Percentiles rank a stretch among this genome's conserved stretches.
Conservation (phyloP, 2,113 vertebrate species). For the Salvelinus sp. region DNA sequence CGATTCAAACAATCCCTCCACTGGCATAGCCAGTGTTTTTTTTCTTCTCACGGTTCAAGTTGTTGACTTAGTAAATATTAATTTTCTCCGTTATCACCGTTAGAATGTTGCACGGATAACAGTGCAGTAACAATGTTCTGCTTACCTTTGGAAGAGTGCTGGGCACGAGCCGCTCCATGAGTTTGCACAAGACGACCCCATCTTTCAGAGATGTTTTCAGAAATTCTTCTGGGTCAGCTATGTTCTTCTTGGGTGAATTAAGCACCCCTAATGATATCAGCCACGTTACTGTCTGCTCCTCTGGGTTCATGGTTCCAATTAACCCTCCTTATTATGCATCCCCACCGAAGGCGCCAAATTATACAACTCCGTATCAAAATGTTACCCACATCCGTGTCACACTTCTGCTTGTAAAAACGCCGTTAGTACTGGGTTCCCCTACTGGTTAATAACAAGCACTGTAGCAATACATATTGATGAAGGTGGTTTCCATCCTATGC, state of each 20-base stretch:
- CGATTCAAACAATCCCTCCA: conserved; percentile 31
- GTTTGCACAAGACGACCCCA: conserved; percentile 92
- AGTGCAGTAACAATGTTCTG: neutral
- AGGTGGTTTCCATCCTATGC: no score
- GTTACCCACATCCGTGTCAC: conserved; percentile 87
- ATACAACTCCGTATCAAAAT: conserved; percentile 62
- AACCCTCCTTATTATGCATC: conserved; percentile 45
- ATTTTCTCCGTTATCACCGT: neutral
- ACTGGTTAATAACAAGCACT: conserved; percentile 56
- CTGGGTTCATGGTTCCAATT: conserved; percentile 84
- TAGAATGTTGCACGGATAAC: neutral
- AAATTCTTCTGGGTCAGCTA: conserved; percentile 90
- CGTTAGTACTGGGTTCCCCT: conserved; percentile 60
- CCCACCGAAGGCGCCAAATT: conserved; percentile 30
- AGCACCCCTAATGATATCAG: conserved; percentile 94
- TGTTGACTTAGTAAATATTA: conserved; percentile 2
- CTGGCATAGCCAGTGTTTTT: conserved; percentile 1
- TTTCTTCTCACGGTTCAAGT: neutral
- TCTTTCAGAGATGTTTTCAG: conserved; percentile 88
- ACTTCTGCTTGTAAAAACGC: conserved; percentile 64
- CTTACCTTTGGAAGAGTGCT: conserved; percentile 89
- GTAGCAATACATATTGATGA: conserved; percentile 20
- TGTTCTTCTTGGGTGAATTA: conserved; percentile 93
- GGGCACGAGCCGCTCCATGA: conserved; percentile 85
- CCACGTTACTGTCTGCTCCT: conserved; percentile 95